Base-by-base conservation (phyloP, 2,797 vertebrate species). In the Sebastolobus altivelis region DNA sequence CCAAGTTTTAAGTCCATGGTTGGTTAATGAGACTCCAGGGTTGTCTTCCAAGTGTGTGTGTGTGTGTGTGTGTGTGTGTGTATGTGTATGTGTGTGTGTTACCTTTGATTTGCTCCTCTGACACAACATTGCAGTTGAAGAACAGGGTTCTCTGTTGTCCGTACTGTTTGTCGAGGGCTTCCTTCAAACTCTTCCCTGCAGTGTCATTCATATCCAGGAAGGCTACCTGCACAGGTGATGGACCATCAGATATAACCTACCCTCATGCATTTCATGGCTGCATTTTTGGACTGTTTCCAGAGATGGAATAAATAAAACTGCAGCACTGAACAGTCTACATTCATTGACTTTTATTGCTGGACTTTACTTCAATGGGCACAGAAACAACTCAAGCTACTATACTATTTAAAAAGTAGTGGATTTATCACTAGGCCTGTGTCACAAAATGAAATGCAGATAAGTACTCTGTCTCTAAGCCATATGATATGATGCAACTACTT, bases 81-180 rank as follows among this genome's bases (percentile, higher is more conserved):
- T 35, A 16, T 14, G 14, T 54, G 71, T 33, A 29, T 63, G 22
- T 52, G 8, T 14, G 22, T 16, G 8, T 9, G n/a, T n/a, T 76
- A 93, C 95, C 95, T 91, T 89, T 94, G 0, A 95, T 72, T 37
- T 94, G 82, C 68, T 92, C 83, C 8, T 96, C 92, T 8, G 92
- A 94, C 12, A 91, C 66, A 16, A 96, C 94, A 7, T 95, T 83
- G 27, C 92, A 93, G 4, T 29, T 56, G 18, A 89, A 72, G 62
- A 95, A 95, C 52, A 91, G 33, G 0, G 80, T 40, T 14, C 55
- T 55, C 4, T 88, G 91, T 33, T 62, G 4, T 33, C 92, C 94
- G 5, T 86, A 89, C 33, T 89, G 66, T 59, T 93, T 69, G 33
- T 87, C 85, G 18, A 95, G 75, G 7, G 29, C 11, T 11, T 85